Conservation (phyloP, 2,113 vertebrate genomes). For the Henicopernis longicauda region DNA sequence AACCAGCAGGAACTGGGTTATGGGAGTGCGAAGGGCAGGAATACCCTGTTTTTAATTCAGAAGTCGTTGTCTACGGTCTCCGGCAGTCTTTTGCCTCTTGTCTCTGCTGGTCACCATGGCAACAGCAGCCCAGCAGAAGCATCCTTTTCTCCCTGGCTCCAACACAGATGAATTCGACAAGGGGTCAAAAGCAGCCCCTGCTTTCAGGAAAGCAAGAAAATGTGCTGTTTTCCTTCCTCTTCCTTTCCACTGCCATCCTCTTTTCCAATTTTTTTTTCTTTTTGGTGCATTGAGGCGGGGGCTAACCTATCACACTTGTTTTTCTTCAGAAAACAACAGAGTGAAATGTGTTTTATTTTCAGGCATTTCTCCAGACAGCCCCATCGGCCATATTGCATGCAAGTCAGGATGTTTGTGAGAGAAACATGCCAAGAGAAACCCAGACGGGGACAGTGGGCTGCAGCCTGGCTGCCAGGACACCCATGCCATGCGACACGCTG, state of each 20-base stretch:
- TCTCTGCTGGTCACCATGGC: slow-evolving; percentile 74
- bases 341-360: neutral
- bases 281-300: neutral
- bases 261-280: neutral
- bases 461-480: neutral
- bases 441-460: neutral
- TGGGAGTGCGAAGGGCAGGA: neutral
- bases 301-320: neutral
- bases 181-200: slow-evolving; percentile 35
- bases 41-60: slow-evolving; percentile 59
- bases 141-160: neutral
- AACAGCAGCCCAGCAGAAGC: slow-evolving; percentile 61
- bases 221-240: neutral
- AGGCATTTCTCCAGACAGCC: neutral
- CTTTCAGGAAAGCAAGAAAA: slow-evolving; percentile 5
- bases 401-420: neutral
- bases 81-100: slow-evolving; percentile 55
- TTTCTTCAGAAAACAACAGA: neutral
- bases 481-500: fast-evolving
- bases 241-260: neutral
- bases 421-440: neutral
- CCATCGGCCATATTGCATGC: fast-evolving
- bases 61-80: slow-evolving; percentile 57
- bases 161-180: slow-evolving; percentile 23
- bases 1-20: neutral